These are phyloP conservation scores for Epistrophella euchroma DNA, from an alignment of 2,888 invertebrate genomes.

Conservation along the genomic window DNA sequence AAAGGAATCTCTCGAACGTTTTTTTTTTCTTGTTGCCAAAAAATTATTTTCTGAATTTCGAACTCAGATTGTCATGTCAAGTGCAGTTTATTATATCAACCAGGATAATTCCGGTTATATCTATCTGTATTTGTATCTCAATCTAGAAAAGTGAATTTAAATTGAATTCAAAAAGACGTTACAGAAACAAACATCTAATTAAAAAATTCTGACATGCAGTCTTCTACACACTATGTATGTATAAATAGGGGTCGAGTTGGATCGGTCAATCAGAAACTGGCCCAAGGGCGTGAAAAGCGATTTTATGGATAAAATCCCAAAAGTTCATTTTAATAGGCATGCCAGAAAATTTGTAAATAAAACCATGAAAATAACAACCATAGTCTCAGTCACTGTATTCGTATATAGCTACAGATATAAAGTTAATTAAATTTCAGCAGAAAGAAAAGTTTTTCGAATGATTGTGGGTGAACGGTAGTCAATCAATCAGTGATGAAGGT, in stretches of 20 bases:
- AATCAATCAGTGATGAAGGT: conserved; percentile 57
- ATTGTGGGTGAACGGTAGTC: conserved; percentile 62
- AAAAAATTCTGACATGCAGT: conserved; percentile 57
- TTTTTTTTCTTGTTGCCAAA: background rate
- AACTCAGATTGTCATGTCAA: conserved; percentile 19
- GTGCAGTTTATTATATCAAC: conserved; percentile 11
- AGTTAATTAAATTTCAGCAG: conserved; percentile 63
- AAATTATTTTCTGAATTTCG: background rate
- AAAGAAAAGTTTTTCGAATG: conserved; percentile 44
- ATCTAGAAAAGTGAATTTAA: background rate
- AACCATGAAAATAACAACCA: conserved; percentile 6
- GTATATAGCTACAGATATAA: background rate
- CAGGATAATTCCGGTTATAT: background rate
- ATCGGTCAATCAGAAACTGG: conserved; percentile 61
- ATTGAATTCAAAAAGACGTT: conserved; percentile 20
- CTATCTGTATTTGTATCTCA: background rate
- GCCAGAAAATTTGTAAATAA: conserved; percentile 29
- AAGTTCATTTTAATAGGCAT: conserved; percentile 23
- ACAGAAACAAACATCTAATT: conserved; percentile 54
- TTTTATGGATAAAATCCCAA: conserved; percentile 43
- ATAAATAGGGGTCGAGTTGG: background rate
- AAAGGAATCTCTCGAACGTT: background rate
- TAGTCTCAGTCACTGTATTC: background rate
- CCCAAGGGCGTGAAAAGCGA: conserved; percentile 48
- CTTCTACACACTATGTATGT: background rate